Conservation (phyloP, 2,888 invertebrate genomes). For the Nemotelus nigrinus region DNA sequence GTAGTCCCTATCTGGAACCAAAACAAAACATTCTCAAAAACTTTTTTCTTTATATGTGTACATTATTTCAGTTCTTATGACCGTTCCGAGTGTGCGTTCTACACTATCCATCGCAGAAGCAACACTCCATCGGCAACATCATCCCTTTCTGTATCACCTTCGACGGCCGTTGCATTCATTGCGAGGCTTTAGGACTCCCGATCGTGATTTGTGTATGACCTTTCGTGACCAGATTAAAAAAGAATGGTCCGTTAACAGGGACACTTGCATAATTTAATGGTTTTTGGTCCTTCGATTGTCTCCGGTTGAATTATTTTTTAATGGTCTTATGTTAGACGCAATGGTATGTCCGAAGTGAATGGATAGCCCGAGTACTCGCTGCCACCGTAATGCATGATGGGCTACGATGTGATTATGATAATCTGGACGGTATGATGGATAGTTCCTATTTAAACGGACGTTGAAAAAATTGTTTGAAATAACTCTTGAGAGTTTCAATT, state of each 20-base stretch:
- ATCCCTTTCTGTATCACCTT: neutral
- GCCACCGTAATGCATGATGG: neutral
- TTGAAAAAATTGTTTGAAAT: neutral
- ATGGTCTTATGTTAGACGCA: neutral
- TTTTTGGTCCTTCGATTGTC: slow-evolving; percentile 15
- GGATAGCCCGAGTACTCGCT: neutral
- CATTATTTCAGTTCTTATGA: slow-evolving; percentile 3
- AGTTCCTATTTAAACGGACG: neutral
- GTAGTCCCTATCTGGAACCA: neutral
- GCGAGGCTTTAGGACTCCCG: neutral
- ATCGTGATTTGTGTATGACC: slow-evolving; percentile 39
- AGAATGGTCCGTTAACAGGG: slow-evolving; percentile 31
- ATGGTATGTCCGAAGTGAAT: slow-evolving; percentile 14
- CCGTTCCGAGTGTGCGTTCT: slow-evolving; percentile 9
- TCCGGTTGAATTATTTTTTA: neutral
- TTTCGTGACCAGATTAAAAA: slow-evolving; percentile 7
- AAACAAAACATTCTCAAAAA: neutral
- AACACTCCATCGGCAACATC: neutral
- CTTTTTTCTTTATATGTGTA: slow-evolving; percentile 3
- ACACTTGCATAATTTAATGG: slow-evolving; percentile 21
- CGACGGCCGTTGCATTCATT: neutral
- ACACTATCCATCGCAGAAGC: neutral
- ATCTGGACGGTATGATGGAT: slow-evolving; percentile 18
- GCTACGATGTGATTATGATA: slow-evolving; percentile 10
- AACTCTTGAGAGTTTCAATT: slow-evolving; percentile 9